Evolutionary conservation across 2,888 invertebrate species (phyloP).

Genomic region (Dynastes grantii): DNA sequence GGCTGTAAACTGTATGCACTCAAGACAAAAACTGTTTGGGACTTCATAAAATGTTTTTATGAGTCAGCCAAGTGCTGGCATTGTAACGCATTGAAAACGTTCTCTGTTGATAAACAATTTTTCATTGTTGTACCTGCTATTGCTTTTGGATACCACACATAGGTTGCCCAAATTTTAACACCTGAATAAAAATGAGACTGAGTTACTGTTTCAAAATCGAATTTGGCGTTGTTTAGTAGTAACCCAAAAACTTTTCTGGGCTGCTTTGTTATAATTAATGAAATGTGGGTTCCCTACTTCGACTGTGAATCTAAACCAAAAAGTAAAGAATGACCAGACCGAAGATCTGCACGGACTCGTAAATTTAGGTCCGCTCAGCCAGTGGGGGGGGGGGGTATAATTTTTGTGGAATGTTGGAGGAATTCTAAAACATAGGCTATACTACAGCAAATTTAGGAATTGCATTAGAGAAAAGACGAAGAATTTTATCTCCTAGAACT

Average conservation of each 20-base stretch:
- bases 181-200: not conserved
- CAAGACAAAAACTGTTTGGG: not conserved
- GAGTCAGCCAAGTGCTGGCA: too few relatives aligned
- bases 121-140: not conserved
- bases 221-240: not conserved
- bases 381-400: too few relatives aligned
- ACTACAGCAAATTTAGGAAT: too few relatives aligned
- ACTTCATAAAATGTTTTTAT: not conserved
- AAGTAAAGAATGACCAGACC: not conserved
- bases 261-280: not conserved
- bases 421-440: too few relatives aligned
- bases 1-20: not conserved
- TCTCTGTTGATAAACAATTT: too few relatives aligned
- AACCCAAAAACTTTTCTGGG: not conserved
- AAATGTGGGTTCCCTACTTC: too few relatives aligned
- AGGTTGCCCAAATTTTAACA: not conserved
- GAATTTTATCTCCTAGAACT: not conserved
- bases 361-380: too few relatives aligned
- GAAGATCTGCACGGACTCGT: too few relatives aligned
- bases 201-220: not conserved
- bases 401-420: too few relatives aligned
- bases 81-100: too few relatives aligned
- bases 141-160: not conserved
- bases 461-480: not conserved
- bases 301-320: not conserved